Evolutionary conservation across 2,797 vertebrate species (phyloP), one percentile per base, ranked within the genome.

Genomic region (Mus caroli): DNA sequence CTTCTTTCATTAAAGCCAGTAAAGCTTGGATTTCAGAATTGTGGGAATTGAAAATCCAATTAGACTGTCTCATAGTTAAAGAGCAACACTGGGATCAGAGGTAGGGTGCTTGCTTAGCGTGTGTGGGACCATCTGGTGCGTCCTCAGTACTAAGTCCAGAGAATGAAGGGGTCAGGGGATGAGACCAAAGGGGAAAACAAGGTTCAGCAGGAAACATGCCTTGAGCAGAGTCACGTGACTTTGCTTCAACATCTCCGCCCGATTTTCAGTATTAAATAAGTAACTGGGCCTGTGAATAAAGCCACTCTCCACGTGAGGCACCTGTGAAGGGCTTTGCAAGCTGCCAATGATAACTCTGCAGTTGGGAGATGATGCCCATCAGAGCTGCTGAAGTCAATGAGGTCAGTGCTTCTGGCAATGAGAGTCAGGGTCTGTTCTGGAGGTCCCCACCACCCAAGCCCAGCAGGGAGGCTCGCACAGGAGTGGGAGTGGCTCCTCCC

Each of bases 21-120:
- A 1, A 87, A 69, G 26, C n/a, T 88, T 8, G 0, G 20, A 37
- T 64, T 0, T 0, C 0, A 9, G n/a, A 14, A 8, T 64, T 78
- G n/a, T 34, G 52, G 37, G 37, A 75, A 79, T 4, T 14, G 17
- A 83, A 87, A 54, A 43, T 58, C n/a, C 11, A 0, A 0, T 78
- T 85, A 88, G 40, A 10, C n/a, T 50, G 46, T 37, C 75, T 87
- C 37, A 40, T 14, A 54, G 26, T n/a, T 26, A 10, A 54, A 43
- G 60, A 13, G 24, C 54, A 79, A 77, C 76, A 34, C 46, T 54
- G 40, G 76, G 77, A 60, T 76, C 52, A 60, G n/a, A 54, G 26
- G 26, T 50, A 43, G 4, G 40, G n/a, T 20, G 22, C n/a, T 86
- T 40, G 46, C 73, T 40, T 43, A 26, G 1, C 28, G n/a, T 19